phyloP scores from a whole-genome alignment of 2,113 vertebrate species.

The Tinamus guttatus region DNA sequence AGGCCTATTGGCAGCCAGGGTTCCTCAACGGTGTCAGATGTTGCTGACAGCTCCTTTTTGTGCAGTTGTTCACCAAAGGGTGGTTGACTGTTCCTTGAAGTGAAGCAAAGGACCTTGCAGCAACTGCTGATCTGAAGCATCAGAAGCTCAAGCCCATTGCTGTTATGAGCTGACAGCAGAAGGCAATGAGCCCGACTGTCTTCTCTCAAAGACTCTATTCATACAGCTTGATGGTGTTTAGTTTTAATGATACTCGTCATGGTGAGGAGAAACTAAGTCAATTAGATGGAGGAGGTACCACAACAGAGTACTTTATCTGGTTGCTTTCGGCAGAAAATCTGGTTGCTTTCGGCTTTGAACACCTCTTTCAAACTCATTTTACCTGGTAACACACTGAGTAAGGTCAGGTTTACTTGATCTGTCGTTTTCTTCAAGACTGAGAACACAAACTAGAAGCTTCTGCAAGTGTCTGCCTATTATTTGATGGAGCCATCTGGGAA shows the following conservation, averaged over 20 bases:
- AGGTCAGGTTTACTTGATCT: background rate
- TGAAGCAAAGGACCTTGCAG: background rate
- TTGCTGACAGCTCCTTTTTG: background rate
- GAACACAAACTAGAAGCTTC: background rate
- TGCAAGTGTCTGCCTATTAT: background rate
- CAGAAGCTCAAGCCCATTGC: background rate
- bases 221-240: accelerated
- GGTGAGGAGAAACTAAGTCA: background rate
- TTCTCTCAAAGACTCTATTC: background rate
- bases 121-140: background rate
- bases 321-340: background rate
- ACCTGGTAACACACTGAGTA: background rate
- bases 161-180: background rate
- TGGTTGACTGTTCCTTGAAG: background rate
- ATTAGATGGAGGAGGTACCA: background rate
- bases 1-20: background rate
- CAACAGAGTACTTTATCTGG: background rate
- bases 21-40: background rate
- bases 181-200: background rate
- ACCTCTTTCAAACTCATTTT: background rate
- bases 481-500: background rate
- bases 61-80: background rate
- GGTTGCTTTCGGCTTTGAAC: background rate
- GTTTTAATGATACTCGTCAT: background rate
- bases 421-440: background rate